phyloP scores from a whole-genome alignment of 2,888 invertebrate genomes.

The Ormyrus nitidulus region DNA sequence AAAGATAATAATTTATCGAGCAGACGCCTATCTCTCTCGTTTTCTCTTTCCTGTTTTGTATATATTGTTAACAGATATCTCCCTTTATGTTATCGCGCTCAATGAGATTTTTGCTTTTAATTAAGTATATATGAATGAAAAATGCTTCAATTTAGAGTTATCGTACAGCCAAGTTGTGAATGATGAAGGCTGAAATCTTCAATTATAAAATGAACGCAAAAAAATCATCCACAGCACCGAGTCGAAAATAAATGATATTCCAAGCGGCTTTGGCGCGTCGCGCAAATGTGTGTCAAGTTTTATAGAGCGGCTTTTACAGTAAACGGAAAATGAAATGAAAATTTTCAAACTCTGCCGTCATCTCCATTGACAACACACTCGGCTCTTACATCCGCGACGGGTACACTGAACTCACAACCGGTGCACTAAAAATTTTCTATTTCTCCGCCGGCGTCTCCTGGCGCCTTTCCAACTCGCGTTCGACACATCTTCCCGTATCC shows the following conservation, averaged over 20 bases:
- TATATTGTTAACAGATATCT: slow-evolving; percentile 12
- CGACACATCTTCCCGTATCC: neutral
- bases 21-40: slow-evolving; percentile 3
- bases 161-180: neutral
- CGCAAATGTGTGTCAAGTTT: too few species aligned
- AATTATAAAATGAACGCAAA: neutral
- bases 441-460: slow-evolving; percentile 20
- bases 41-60: slow-evolving; percentile 41
- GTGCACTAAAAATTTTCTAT: neutral
- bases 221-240: neutral
- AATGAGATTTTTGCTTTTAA: slow-evolving; percentile 19
- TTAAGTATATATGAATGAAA: neutral
- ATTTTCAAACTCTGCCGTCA: too few species aligned
- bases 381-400: too few species aligned
- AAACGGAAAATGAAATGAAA: too few species aligned
- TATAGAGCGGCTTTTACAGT: too few species aligned
- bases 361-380: too few species aligned
- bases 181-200: slow-evolving; percentile 9
- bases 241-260: too few species aligned
- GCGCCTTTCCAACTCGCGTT: slow-evolving; percentile 43
- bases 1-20: neutral
- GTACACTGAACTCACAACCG: too few species aligned
- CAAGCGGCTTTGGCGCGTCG: too few species aligned
- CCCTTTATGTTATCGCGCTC: slow-evolving; percentile 6
- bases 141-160: slow-evolving; percentile 4